Evolutionary conservation across 1,140 invertebrate genomes (phyloP), one percentile per base, ranked within the genome.

Genomic region (Bilobella aurantiaca): DNA sequence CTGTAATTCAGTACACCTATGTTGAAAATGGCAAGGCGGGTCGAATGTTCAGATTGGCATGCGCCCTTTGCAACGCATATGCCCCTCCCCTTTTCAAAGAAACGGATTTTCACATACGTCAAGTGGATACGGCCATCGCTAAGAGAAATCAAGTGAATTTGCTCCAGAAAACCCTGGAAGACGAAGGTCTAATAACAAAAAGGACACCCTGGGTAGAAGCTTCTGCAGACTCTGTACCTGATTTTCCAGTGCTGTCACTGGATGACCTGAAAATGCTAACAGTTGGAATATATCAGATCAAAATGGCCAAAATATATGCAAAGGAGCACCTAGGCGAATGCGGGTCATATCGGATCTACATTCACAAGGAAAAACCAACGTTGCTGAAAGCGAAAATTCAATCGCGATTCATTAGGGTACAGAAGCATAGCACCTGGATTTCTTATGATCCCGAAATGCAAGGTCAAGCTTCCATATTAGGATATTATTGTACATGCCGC

Each of bases 401-500:
- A 2, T 62, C 61, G 8, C 3, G 27, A 25, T 62, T 47, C 23
- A n/a, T 5, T 1, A 62, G 30, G 18, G 29, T 16, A 21, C 21
- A 1, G 1, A 1, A 14, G 8, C 61, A 62, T 28, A 27, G 28
- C 3, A 2, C 27, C 21, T 62, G 34, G 14, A 28, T 62, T 18
- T 3, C 18, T 14, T 46, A 3, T 28, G 42, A 23, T 25, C 23
- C 8, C 3, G 23, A 5, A 8, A 2, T 21, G 3, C 3, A 27
- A 8, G 61, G 42, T 28, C n/a, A 5, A 30, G 49, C 21, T 3
- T 25, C 16, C 23, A 49, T 62, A 1, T 29, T 2, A n/a, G 28
- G 46, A 12, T 62, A 34, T 16, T 66, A 56, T 25, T 66, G 65
- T 49, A 56, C 2, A 1, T 66, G 65, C 32, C 1, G 28, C 3